Percentiles rank a stretch among this genome's conserved stretches.
Evolutionary conservation across 1,140 invertebrate genomes (phyloP).

Genomic region (Tenebrio molitor): DNA sequence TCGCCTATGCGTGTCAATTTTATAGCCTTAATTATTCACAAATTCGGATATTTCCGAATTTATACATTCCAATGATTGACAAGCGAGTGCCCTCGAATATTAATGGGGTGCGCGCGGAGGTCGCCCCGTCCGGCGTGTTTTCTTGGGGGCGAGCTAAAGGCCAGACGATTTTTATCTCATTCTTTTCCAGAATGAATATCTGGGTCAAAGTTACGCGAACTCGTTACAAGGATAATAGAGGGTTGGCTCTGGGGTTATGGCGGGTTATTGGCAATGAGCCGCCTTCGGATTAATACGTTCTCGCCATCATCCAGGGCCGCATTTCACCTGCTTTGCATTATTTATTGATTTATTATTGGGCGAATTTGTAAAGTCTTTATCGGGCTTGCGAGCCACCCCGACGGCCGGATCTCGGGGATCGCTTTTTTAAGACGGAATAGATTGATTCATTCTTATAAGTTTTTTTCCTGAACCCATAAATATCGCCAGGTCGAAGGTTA

Average conservation of each 20-base stretch:
- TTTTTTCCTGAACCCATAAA: background rate
- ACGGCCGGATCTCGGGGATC: background rate
- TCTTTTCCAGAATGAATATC: conserved; percentile 56
- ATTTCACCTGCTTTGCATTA: conserved; percentile 45
- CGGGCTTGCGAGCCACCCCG: background rate
- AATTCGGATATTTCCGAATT: conserved; percentile 29
- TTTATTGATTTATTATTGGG: conserved; percentile 48
- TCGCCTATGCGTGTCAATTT: conserved; percentile 39
- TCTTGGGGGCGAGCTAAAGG: conserved; percentile 40
- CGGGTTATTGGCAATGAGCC: conserved; percentile 52
- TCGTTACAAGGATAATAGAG: conserved; percentile 56
- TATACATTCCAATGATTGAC: conserved; percentile 39
- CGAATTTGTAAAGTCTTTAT: conserved; percentile 19
- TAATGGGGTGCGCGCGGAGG: background rate
- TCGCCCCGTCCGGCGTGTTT: background rate
- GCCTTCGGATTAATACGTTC: conserved; percentile 44
- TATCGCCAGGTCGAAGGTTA: conserved; percentile 4
- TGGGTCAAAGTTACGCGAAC: conserved; percentile 56
- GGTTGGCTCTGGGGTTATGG: conserved; percentile 48
- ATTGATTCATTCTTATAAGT: conserved; percentile 25
- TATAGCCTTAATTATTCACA: conserved; percentile 31
- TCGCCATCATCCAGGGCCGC: conserved; percentile 15
- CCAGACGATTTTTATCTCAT: conserved; percentile 57
- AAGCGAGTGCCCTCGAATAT: background rate
- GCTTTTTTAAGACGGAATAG: conserved; percentile 11